Evolutionary conservation across 37 sponge, comb jelly and placozoan genomes (phyloP), one percentile per base, ranked within the genome.

Genomic region (Halisarca cf. caerulea): DNA sequence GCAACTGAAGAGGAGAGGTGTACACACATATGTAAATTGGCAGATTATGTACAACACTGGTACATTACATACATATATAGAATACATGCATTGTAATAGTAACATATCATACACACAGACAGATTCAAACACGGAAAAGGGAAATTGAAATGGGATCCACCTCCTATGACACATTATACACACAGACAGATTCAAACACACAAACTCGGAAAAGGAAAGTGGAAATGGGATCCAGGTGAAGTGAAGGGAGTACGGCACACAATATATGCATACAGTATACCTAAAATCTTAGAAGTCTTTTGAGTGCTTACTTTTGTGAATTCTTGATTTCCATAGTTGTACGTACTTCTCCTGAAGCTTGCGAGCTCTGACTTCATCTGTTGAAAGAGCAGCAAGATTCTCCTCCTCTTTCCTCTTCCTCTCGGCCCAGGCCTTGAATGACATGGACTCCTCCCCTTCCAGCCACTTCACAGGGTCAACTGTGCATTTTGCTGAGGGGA

Each of bases 311-410:
- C 90, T 78, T 59, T 85, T 87, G 61, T 80, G 59, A 2, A 82
- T 86, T 24, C 81, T 86, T 23, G n/a, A 11, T 79, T 68, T 85
- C 95, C 95, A 94, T 37, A 86, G 78, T 0, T 58, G 38, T 0
- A 47, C 79, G 53, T 89, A 94, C 81, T 94, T 94, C 80, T 84
- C 80, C 59, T 84, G 78, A 7, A 94, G 82, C 45, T 68, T 77
- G 40, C 71, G 53, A 36, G 77, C 42, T 18, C 77, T 40, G 38
- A 8, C 44, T 21, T 74, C 77, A 15, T 74, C 77, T 2, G 45
- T n/a, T 1, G 77, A 40, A 21, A 40, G 42, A 24, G 42, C 25
- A n/a, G 42, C 43, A 20, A 74, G 0, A 33, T 39, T 2, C 21
- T 39, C 42, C 45, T 74, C 15, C 25, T 74, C 77, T 44, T 74